phyloP scores from a whole-genome alignment of 1,140 invertebrate species.

The Cepaea nemoralis region DNA sequence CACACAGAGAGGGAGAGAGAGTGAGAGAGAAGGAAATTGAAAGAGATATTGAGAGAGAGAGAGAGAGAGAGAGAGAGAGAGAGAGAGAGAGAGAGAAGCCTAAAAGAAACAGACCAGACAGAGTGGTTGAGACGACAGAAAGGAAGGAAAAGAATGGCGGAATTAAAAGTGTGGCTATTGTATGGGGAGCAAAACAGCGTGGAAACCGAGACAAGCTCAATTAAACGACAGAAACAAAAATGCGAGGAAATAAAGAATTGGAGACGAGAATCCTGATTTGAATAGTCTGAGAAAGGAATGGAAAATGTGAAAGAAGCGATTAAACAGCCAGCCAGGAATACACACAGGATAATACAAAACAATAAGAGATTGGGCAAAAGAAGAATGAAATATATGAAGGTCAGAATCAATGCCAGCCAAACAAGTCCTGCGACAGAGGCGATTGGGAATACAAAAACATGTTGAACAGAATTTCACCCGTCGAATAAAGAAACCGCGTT shows the following conservation, averaged over 20 bases:
- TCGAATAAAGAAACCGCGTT: neutral
- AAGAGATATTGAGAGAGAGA: no score
- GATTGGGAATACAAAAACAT: neutral
- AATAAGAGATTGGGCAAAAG: no score
- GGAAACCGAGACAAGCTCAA: neutral
- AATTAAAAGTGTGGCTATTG: no score
- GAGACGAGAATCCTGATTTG: neutral
- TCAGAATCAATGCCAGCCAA: no score
- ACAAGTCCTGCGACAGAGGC: no score
- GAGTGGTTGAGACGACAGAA: neutral
- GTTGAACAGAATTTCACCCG: neutral
- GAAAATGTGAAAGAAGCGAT: neutral
- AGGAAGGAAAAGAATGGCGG: no score
- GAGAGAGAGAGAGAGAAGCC: neutral
- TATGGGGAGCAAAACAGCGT: no score
- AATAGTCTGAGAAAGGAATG: neutral
- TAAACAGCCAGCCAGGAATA: neutral
- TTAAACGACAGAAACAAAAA: neutral
- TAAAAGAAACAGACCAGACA: neutral
- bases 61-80: neutral
- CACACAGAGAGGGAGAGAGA: no score
- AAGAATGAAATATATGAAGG: no score
- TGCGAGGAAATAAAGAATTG: neutral
- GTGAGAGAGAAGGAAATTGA: no score
- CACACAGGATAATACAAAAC: no score